These are phyloP conservation scores for Galaxea fascicularis DNA, from an alignment of 92 coral and sea anemone species.

Conservation along the genomic window DNA sequence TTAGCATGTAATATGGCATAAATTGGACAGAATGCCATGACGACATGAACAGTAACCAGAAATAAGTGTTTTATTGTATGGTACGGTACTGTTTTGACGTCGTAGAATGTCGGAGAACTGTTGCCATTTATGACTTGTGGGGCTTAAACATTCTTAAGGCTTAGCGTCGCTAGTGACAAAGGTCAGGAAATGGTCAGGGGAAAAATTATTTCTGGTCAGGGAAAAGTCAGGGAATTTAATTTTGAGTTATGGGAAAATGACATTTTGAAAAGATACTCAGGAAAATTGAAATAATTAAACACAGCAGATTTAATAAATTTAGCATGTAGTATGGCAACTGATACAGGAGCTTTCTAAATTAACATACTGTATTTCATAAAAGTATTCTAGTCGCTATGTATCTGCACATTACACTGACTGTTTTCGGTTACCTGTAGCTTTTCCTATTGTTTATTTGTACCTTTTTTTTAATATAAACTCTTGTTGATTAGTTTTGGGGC, in stretches of 20 bases:
- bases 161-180: neutral
- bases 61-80: conserved; percentile 16
- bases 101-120: conserved; percentile 10
- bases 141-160: conserved; percentile 14
- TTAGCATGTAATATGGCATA: conserved; percentile 14
- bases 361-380: neutral
- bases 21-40: neutral
- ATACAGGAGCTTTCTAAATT: conserved; percentile 5
- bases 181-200: neutral
- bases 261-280: too few species aligned
- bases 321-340: conserved; percentile 15
- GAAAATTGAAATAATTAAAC: conserved; percentile 3
- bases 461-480: conserved; percentile 7
- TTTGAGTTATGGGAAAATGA: too few species aligned
- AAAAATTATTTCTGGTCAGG: too few species aligned
- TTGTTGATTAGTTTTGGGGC: too few species aligned
- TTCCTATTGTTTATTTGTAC: neutral
- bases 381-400: conserved; percentile 10
- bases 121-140: conserved; percentile 19
- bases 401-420: conserved; percentile 10
- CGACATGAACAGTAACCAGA: conserved; percentile 13
- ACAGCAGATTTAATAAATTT: neutral
- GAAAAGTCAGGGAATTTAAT: too few species aligned
- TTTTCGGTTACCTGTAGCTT: conserved; percentile 6
- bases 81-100: conserved; percentile 15